Base-by-base conservation (phyloP, 2,113 vertebrate genomes). In the Apteryx mantelli region DNA sequence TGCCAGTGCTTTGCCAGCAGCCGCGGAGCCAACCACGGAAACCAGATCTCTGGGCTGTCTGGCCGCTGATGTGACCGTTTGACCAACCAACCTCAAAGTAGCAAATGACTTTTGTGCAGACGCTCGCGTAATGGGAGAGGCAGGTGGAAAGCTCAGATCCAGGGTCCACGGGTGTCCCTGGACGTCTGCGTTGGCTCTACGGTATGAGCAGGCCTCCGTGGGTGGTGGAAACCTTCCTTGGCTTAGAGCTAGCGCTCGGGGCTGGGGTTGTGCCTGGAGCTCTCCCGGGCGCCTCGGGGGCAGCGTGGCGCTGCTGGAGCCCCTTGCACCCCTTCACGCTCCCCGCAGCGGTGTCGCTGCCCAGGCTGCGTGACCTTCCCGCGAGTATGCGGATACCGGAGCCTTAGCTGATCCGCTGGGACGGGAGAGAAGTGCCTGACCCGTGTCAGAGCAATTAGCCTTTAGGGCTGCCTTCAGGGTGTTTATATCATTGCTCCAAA, bases 121-220 rank as follows among this genome's bases (percentile, higher is more conserved):
- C 4, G 0, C 9, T 32, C 21, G n/a, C 16, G 8, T 7, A 8
- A 34, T n/a, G n/a, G 9, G 36, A 11, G 25, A 34, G 22, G 42
- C n/a, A 20, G 6, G 1, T 25, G 48, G 32, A 15, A 24, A 36
- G 26, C 9, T 34, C 20, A 36, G 50, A 2, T 2, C 25, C 32
- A 21, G 44, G 73, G 58, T 53, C 48, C 52, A 1, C 0, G 2
- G 53, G 48, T 13, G 20, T 15, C 53, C 30, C 22, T n/a, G 2
- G 48, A 44, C 13, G 17, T 15, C 53, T 40, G 52, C 46, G 3
- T 22, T 24, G 70, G 13, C 6, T 58, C 53, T 48, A 14, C 56
- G 12, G 12, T 22, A 10, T 0, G 4, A 76, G 36, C 71, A 83
- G 46, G 55, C 17, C 20, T 11, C 13, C 69, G 2, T 1, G 38